Base-by-base conservation (phyloP, 2,797 vertebrate species). In the Microcaecilia unicolor region DNA sequence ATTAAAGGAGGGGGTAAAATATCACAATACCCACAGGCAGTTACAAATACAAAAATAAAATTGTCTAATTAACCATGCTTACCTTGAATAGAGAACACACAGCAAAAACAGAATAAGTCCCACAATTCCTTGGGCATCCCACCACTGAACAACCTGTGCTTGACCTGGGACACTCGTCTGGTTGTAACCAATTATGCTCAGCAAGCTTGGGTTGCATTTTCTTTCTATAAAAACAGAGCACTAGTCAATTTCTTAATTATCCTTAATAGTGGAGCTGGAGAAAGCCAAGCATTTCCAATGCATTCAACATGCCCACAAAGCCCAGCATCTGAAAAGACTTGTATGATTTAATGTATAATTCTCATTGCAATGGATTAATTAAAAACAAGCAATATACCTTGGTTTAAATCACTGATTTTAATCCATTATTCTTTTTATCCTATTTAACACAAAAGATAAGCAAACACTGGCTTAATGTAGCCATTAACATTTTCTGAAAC, bases 71-170 rank as follows among this genome's bases (percentile, higher is more conserved):
- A 14, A 6, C 11, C 51, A 29, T 28, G 23, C 64, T 72, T 62
- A 99, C 96, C 96, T 99, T 43, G 96, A 98, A 54, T 99, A 99
- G 25, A 99, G 85, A 47, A 98, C 92, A 79, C 96, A 99, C 53
- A 98, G 64, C 46, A 99, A 69, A 72, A 98, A 99, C 22, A 99
- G 78, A 52, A 97, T 68, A 54, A 99, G 73, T 38, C 96, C 96
- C 42, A 99, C 89, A 57, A 99, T 91, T 19, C 95, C 92, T 55
- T 99, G 96, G 12, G 96, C 88, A 18, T 98, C 93, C 95, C 96
- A 99, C 96, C 96, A 99, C 70, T 97, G 91, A 23, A 97, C 89
- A 6, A 89, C 83, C 5, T 76, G 80, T 31, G 79, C 86, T 14
- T 84, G 81, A 38, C 78, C 58, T 2, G 81, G 78, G 37, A 68